Evolutionary conservation across 2,113 vertebrate genomes (phyloP).

Genomic region (Nannobrachium achirus): DNA sequence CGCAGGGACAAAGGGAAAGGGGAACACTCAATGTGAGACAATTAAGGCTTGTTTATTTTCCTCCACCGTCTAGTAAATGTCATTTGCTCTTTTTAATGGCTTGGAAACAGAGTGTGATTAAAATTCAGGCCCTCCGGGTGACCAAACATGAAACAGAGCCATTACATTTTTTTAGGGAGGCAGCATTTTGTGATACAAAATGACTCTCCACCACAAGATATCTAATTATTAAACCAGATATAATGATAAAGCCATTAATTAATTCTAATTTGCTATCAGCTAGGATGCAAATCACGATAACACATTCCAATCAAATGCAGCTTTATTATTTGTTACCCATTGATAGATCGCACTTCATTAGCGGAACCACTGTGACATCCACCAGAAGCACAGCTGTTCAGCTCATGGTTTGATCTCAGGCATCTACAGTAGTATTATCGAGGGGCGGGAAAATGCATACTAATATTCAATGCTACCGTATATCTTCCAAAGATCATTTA

Average conservation of each 20-base stretch:
- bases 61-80: slow-evolving; percentile 29
- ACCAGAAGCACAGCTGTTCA: neutral
- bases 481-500: too few relatives aligned
- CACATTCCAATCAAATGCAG: neutral
- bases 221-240: slow-evolving; percentile 11
- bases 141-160: slow-evolving; percentile 1
- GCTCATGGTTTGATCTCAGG: neutral
- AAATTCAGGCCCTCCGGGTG: slow-evolving; percentile 16
- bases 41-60: slow-evolving; percentile 42
- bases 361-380: neutral
- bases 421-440: neutral
- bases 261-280: slow-evolving; percentile 5
- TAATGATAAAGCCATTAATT: slow-evolving; percentile 1
- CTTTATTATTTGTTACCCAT: neutral
- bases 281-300: neutral
- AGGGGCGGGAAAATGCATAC: neutral
- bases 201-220: neutral
- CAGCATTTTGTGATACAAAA: neutral
- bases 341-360: neutral
- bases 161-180: slow-evolving; percentile 1
- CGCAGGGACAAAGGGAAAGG: neutral
- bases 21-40: slow-evolving; percentile 2
- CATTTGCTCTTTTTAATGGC: slow-evolving; percentile 31
- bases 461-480: too few relatives aligned
- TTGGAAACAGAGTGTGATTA: slow-evolving; percentile 24